Evolutionary conservation across 2,113 vertebrate species (phyloP), one percentile per base, ranked within the genome.

Genomic region (Onychostruthus taczanowskii): DNA sequence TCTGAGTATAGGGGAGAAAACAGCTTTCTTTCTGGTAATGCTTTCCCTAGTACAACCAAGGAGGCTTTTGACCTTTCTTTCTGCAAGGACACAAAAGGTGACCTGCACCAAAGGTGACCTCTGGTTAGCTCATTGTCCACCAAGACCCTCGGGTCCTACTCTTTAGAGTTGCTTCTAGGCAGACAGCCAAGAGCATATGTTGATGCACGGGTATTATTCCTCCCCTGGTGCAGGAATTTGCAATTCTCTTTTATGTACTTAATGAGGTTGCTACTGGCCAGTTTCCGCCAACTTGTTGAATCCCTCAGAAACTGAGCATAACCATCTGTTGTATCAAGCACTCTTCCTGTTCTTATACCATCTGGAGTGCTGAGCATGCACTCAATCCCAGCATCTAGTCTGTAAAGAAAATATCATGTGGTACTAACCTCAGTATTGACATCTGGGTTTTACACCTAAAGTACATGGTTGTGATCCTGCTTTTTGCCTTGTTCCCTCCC

Each of bases 381-480:
- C 53, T 73, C 30, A 50, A 49, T 33, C 2, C 30, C 46, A 61
- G 12, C 12, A 55, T 24, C 22, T 22, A 67, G 6, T 26, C 31
- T 9, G 35, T 70, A 23, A 58, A 46, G 23, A 30, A 63, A 37
- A n/a, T 52, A 7, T 11, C 43, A 37, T 0, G 0, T 5, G 8
- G 16, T 62, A 55, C 19, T 43, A 20, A 55, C 18, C 8, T 11
- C 17, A 37, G 22, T 68, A 33, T 9, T 62, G 16, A 44, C 13
- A 26, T 27, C 13, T 62, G 20, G 2, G 8, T 18, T 56, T 58
- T 23, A 46, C 7, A 28, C 15, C 16, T 53, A 6, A 80, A 69
- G 13, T 37, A 21, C 37, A 44, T 7, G 3, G 2, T 21, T 79
- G 5, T 44, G 27, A 52, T 50, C 31, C 41, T 87, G 8, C 4